These are phyloP conservation scores for Nymphalis c-album DNA, from an alignment of 2,888 invertebrate genomes.

Conservation along the genomic window DNA sequence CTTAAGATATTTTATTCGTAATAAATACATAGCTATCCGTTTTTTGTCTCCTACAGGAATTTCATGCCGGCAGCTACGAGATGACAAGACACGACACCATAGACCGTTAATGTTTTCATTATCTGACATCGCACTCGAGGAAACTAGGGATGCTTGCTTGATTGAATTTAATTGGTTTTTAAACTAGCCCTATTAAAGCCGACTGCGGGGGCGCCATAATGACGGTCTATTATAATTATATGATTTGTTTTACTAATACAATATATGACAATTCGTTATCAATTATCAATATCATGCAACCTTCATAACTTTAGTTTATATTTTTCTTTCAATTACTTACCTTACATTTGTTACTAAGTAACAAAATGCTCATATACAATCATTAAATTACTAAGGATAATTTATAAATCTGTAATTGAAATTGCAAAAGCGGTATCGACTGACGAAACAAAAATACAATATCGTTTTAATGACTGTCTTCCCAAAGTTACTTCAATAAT, in stretches of 20 bases:
- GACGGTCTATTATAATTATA: constrained; percentile 5
- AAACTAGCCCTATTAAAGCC: constrained; percentile 53
- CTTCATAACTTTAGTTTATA: too few relatives aligned
- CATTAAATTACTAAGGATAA: not conserved
- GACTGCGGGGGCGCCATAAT: constrained; percentile 25
- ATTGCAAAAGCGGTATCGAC: constrained; percentile 7
- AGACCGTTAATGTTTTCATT: constrained; percentile 55
- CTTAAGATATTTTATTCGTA: constrained; percentile 2
- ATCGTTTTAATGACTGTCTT: constrained; percentile 13
- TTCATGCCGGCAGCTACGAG: constrained; percentile 34
- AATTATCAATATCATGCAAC: too few relatives aligned
- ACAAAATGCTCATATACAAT: not conserved
- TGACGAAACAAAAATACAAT: constrained; percentile 12
- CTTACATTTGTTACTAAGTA: not conserved
- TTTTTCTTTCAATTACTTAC: too few relatives aligned
- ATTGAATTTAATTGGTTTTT: constrained; percentile 67
- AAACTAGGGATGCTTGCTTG: constrained; percentile 45
- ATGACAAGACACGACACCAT: constrained; percentile 30
- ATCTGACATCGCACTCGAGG: constrained; percentile 41
- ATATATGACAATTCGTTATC: not conserved
- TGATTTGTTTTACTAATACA: not conserved
- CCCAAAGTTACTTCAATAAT: constrained; percentile 28
- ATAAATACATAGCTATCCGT: constrained; percentile 8
- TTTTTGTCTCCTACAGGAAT: constrained; percentile 26
- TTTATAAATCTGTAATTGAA: constrained; percentile 4